Conservation (phyloP, 2,113 vertebrate genomes). For the Triplophysa rosa region DNA sequence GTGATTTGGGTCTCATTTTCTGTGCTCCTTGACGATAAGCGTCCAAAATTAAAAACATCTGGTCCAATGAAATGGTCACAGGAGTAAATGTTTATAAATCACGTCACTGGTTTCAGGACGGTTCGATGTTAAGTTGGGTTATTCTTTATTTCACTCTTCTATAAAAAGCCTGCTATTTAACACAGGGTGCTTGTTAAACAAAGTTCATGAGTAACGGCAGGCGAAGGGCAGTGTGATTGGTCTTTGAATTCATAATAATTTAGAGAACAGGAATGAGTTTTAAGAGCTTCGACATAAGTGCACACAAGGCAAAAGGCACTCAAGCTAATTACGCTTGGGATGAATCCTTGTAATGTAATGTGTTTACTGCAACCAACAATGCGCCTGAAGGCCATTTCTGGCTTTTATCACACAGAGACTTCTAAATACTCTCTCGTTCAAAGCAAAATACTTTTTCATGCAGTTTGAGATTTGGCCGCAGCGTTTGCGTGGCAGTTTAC, state of each 20-base stretch:
- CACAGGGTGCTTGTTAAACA: constrained; percentile 57
- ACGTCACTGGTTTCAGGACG: constrained; percentile 63
- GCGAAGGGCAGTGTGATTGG: neutral
- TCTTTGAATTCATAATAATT: constrained; percentile 35
- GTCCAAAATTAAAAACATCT: constrained; percentile 72
- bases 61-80: constrained; percentile 68
- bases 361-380: constrained; percentile 40
- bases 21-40: constrained; percentile 65
- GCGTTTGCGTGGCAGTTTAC: constrained; percentile 35
- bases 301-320: constrained; percentile 36
- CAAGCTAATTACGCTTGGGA: constrained; percentile 38
- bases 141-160: constrained; percentile 43
- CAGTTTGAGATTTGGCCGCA: constrained; percentile 35
- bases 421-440: constrained; percentile 24
- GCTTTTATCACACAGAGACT: constrained; percentile 31
- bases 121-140: constrained; percentile 46
- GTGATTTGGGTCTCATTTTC: constrained; percentile 66
- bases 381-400: constrained; percentile 33
- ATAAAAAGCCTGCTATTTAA: constrained; percentile 57
- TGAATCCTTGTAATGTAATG: constrained; percentile 41
- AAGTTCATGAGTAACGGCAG: constrained; percentile 25
- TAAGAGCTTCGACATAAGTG: constrained; percentile 26
- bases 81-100: constrained; percentile 71
- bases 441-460: constrained; percentile 25
- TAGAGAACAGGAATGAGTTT: constrained; percentile 12